Base-by-base conservation (phyloP, 92 coral and sea anemone species). In the Zoanthus sociatus region DNA sequence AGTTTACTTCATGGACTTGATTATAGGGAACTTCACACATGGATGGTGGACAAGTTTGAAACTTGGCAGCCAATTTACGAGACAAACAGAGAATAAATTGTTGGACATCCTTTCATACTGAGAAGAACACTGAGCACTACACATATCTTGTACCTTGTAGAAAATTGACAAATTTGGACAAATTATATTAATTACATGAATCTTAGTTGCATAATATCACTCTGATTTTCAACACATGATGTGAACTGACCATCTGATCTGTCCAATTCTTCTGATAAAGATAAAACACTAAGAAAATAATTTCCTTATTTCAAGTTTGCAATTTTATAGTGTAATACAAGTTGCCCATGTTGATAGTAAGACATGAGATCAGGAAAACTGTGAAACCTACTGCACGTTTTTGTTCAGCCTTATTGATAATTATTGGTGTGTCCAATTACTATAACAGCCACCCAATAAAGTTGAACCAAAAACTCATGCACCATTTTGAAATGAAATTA, bases 21-120 rank as follows among this genome's bases (percentile, higher is more conserved):
- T 85, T 91, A 91, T 83, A 86, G 96, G 70, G 94, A 93, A 45
- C 84, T 91, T 14, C 94, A 89, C 74, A 72, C 64, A 3, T 93
- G 94, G 96, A 54, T 91, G 72, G 86, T 5, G 37, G 92, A 78
- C 12, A 84, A 73, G 44, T 30, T 93, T 0, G 78, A 91, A 53
- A 14, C 77, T 30, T 93, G 94, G 94, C 91, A 83, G 32, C 9
- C 69, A 16, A 61, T 61, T 16, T 61, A 61, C 69, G 69, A 61
- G 69, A 5, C 9, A 8, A 61, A 61, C 9, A 17, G 32, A 61
- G 69, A 26, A 26, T 26, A 26, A 26, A 26, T 26, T 26, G 26
- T 26, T 26, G 26, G 26, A 26, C 26, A 26, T 26, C 26, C 26
- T 26, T 26, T 26, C 26, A 26, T 26, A 26, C 26, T 26, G 26